Evolutionary conservation across 1,140 invertebrate genomes (phyloP).

Genomic region (Brachionus asplanchnoidis): DNA sequence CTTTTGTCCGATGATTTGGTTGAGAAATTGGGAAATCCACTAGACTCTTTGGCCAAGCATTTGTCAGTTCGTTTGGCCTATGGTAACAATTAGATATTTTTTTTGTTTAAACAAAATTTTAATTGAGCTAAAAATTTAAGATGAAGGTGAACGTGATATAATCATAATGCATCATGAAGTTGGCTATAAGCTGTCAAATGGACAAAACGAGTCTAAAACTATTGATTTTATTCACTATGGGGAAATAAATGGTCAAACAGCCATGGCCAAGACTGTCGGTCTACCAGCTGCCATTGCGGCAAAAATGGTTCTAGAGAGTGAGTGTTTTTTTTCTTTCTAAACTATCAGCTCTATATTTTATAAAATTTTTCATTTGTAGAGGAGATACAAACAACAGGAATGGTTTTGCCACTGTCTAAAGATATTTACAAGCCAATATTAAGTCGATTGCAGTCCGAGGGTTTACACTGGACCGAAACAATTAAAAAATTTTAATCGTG

Average conservation of each 20-base stretch:
- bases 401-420: conserved; percentile 77
- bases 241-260: conserved; percentile 65
- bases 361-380: conserved; percentile 60
- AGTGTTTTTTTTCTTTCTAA: conserved; percentile 44
- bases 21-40: conserved; percentile 73
- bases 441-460: conserved; percentile 74
- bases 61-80: conserved; percentile 77
- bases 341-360: neutral
- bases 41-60: conserved; percentile 83
- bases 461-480: conserved; percentile 61
- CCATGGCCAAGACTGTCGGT: conserved; percentile 95
- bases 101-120: too few species aligned
- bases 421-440: conserved; percentile 87
- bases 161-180: conserved; percentile 89
- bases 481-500: neutral
- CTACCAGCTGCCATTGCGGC: conserved; percentile 89
- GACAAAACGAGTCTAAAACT: conserved; percentile 71
- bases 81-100: conserved; percentile 58
- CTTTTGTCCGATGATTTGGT: conserved; percentile 75
- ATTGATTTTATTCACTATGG: conserved; percentile 92
- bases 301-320: conserved; percentile 93
- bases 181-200: conserved; percentile 82
- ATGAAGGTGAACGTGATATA: conserved; percentile 79
- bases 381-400: conserved; percentile 89
- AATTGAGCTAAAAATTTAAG: conserved; percentile 51